phyloP scores from a whole-genome alignment of 2,797 vertebrate species.

The Sebastes iracundus region DNA sequence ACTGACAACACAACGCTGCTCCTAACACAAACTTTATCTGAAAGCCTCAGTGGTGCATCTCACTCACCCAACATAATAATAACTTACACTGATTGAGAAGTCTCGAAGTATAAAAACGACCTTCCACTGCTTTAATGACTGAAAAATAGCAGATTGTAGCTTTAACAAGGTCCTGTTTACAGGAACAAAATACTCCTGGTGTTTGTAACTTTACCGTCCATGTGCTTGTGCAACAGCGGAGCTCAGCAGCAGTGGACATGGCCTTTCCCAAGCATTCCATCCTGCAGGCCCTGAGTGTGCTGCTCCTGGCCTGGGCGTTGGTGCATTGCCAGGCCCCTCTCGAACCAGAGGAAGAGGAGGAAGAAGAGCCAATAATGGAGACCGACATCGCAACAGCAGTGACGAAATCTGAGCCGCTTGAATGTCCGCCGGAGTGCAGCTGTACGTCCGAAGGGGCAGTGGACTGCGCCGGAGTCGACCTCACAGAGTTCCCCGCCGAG shows the following conservation, averaged over 20 bases:
- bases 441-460: slow-evolving; percentile 90
- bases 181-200: neutral
- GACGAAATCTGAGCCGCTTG: slow-evolving; percentile 14
- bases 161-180: neutral
- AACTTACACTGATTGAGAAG: neutral
- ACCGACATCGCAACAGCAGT: slow-evolving; percentile 14
- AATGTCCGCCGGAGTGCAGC: slow-evolving; percentile 89
- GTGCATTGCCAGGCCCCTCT: slow-evolving; percentile 70
- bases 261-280: slow-evolving; percentile 58
- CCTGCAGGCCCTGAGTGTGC: slow-evolving; percentile 75
- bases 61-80: neutral
- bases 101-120: neutral
- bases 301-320: slow-evolving; percentile 78
- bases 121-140: neutral
- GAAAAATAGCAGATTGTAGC: neutral
- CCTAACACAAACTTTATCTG: neutral
- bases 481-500: slow-evolving; percentile 88
- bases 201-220: neutral
- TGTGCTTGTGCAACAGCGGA: slow-evolving; percentile 51
- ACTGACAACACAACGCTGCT: neutral
- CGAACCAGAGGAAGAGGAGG: slow-evolving; percentile 73
- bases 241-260: slow-evolving; percentile 56
- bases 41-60: neutral
- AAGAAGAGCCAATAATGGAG: slow-evolving; percentile 59
- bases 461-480: slow-evolving; percentile 94